Conservation (phyloP, 2,888 invertebrate species). For the Hydropsyche betteni region DNA sequence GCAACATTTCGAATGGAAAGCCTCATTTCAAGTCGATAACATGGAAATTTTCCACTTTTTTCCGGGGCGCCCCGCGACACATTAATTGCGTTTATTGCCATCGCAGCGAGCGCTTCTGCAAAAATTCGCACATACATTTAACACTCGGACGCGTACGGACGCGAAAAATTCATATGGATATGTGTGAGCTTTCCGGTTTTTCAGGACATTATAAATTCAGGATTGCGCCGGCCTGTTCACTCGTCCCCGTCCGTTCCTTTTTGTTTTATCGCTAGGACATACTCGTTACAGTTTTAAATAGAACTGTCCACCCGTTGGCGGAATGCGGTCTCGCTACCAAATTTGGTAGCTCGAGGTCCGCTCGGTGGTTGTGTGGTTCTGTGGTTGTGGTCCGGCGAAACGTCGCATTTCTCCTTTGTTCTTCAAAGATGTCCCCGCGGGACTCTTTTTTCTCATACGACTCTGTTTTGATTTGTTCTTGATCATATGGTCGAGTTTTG, state of each 20-base stretch:
- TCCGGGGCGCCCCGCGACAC: neutral
- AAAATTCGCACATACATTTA: conserved; percentile 7
- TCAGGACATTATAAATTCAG: conserved; percentile 46
- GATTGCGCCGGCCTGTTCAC: conserved; percentile 36
- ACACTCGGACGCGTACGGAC: neutral
- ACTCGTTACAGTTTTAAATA: conserved; percentile 49
- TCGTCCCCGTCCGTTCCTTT: conserved; percentile 23
- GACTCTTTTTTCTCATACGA: no score
- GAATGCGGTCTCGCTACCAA: conserved; percentile 49
- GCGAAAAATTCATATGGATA: neutral
- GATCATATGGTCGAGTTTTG: no score
- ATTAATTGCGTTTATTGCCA: conserved; percentile 30
- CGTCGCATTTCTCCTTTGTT: conserved; percentile 47
- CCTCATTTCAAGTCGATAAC: neutral
- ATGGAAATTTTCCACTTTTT: conserved; percentile 29
- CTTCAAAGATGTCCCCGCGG: neutral
- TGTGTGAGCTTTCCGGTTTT: conserved; percentile 33
- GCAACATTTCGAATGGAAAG: no score
- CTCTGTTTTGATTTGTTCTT: neutral
- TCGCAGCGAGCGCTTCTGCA: neutral
- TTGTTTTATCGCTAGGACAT: conserved; percentile 48
- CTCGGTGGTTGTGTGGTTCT: no score
- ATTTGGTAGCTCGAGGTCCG: conserved; percentile 44
- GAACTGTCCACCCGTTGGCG: conserved; percentile 39
- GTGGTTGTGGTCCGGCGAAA: conserved; percentile 30